Base-by-base conservation (phyloP, 2,797 vertebrate species). In the Xiphorhynchus erythropygius region DNA sequence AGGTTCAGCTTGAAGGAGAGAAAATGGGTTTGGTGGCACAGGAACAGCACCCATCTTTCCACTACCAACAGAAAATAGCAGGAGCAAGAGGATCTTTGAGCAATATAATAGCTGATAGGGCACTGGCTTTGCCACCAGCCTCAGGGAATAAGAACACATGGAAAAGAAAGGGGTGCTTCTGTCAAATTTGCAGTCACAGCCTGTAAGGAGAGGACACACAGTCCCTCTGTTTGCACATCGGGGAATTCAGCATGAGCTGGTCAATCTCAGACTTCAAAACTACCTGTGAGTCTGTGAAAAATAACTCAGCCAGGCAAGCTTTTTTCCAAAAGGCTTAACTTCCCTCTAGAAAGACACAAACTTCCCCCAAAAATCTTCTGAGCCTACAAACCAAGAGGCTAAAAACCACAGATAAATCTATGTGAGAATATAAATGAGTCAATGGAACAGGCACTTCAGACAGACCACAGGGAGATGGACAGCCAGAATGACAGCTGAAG, bases 401-500 rank as follows among this genome's bases (percentile, higher is more conserved):
- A 86, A 95, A 68, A 59, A 21, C 0, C 49, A 71, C 0, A 3
- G 57, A 80, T 32, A 78, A 81, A 47, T 28, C 16, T 22, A 41
- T 46, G 56, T 77, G 70, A 77, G 75, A 91, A 87, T 33, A 53
- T 21, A 77, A 90, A 55, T 14, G 49, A 68, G 75, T 83, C 83
- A 89, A 33, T 3, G 49, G 70, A 59, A 73, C 60, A 80, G 75
- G 71, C 57, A 68, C 70, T 46, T 70, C 86, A 87, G 87, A 89
- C 78, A 68, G 64, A 56, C 50, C 87, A 89, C 79, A 71, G 85
- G 53, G 70, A 83, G 76, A 73, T 1, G 73, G 90, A 84, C 65
- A 78, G 83, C 53, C 83, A 81, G 90, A 67, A 87, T 18, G 33
- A 79, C 93, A 91, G 90, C 28, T 87, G 92, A 93, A 86, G 73